Evolutionary conservation across 2,797 vertebrate species (phyloP).

Genomic region (Zonotrichia albicollis): DNA sequence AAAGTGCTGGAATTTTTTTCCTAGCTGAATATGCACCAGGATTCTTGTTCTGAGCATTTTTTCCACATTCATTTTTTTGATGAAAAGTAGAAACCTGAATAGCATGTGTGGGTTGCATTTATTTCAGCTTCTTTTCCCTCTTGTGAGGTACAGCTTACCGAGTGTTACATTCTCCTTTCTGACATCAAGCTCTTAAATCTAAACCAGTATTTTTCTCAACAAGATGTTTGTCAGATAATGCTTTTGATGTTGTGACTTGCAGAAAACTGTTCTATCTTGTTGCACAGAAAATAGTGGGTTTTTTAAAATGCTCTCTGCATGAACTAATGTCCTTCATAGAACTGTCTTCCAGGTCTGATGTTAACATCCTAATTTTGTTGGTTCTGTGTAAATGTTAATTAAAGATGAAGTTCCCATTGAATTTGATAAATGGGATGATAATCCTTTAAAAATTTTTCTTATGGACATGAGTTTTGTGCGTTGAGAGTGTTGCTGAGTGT

Average conservation of each 20-base stretch:
- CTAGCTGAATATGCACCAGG: neutral
- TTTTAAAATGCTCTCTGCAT: neutral
- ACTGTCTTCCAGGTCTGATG: neutral
- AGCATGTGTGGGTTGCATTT: neutral
- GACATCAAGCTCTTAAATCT: neutral
- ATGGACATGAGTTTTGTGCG: neutral
- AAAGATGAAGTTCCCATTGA: neutral
- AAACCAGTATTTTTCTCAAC: neutral
- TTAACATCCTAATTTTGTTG: neutral
- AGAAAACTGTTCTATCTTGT: neutral
- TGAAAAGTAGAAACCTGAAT: neutral
- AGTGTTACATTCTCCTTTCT: neutral
- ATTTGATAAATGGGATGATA: neutral
- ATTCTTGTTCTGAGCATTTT: neutral
- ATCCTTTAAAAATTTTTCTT: neutral
- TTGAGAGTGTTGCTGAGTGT: slow-evolving; percentile 1
- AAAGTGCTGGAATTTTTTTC: slow-evolving; percentile 13
- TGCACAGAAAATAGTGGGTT: neutral
- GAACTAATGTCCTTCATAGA: neutral
- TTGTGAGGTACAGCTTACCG: neutral
- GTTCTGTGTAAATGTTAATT: neutral
- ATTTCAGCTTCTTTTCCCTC: neutral
- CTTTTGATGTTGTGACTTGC: neutral
- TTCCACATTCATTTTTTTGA: neutral
- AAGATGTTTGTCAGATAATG: neutral